phyloP scores from a whole-genome alignment of 2,797 vertebrate species.

The Prunella strophiata region DNA sequence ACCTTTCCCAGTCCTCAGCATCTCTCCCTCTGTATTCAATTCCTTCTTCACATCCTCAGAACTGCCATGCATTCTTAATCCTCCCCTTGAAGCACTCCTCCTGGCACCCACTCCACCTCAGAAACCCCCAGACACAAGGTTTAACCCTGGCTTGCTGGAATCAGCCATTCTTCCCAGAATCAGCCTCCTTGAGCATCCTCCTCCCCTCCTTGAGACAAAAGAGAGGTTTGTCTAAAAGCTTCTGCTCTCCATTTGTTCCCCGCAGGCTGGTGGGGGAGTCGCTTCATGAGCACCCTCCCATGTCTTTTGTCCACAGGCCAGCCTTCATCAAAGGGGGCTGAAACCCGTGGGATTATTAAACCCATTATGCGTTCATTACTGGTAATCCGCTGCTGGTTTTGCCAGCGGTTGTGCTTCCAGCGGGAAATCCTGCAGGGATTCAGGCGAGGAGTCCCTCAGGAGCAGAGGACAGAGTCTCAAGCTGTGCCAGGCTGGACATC shows the following conservation, averaged over 20 bases:
- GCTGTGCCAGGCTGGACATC: neutral
- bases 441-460: neutral
- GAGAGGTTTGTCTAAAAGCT: neutral
- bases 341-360: neutral
- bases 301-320: neutral
- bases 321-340: neutral
- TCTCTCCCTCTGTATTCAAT: neutral
- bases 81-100: neutral
- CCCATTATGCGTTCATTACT: neutral
- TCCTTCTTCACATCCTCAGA: neutral
- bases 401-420: neutral
- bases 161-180: neutral
- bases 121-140: neutral
- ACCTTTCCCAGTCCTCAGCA: neutral
- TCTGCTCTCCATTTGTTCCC: neutral
- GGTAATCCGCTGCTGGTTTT: neutral
- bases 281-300: neutral
- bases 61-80: neutral
- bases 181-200: neutral
- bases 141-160: neutral
- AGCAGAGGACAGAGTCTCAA: neutral
- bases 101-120: neutral
- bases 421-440: neutral
- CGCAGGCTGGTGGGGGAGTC: neutral
- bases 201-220: neutral